Evolutionary conservation across 2,888 invertebrate species (phyloP), one percentile per base, ranked within the genome.

Genomic region (Nymphalis c-album): DNA sequence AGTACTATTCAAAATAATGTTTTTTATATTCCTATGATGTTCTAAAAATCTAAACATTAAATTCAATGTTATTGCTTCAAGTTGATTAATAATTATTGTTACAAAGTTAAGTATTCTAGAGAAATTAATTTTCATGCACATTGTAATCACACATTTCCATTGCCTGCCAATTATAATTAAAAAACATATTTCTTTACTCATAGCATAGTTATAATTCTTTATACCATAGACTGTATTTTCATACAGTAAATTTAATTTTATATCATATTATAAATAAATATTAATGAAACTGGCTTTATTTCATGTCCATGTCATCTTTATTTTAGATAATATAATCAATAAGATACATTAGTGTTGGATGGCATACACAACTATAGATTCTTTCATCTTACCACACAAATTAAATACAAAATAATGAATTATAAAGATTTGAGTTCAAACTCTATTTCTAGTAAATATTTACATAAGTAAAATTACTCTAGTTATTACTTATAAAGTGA

Each of bases 311-410:
- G 70, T 77, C 77, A 79, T 77, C 74, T 86, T 87, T 86, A 84
- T 85, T 85, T 82, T 78, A 80, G 80, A 81, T 73, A 72, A 74
- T 75, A 74, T 75, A 76, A 72, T 75, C 69, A 74, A 72, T 76
- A 74, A 68, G 73, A 73, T 79, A 67, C 51, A 67, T 63, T 69
- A 70, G 74, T 71, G 72, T 68, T 77, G 80, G 78, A 79, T 78
- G 78, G 78, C 80, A 79, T 78, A 76, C 72, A 75, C 71, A 75
- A 70, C 73, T 74, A 73, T 68, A 64, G 47, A 55, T 55, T 55
- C 40, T 70, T 69, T 67, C 69, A 65, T 74, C 58, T 65, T 67
- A 74, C 69, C 67, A 71, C 68, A 73, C 62, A 71, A 70, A 71
- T 67, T 71, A 69, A 68, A 69, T 69, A 73, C 18, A 60, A 72